Base-by-base conservation (phyloP, 2,888 invertebrate species). In the Leptinotarsa peninsularis region DNA sequence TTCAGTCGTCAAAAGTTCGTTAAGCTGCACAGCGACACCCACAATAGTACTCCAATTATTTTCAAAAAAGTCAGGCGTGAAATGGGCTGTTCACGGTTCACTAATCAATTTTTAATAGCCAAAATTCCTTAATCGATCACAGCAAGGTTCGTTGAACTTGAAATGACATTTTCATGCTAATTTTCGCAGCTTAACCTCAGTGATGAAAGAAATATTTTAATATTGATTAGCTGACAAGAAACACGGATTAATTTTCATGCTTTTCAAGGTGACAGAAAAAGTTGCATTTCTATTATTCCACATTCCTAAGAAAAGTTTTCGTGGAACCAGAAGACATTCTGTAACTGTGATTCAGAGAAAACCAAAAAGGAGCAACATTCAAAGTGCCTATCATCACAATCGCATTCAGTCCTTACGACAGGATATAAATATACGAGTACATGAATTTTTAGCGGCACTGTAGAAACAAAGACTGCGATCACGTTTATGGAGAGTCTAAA, bases 131-230 rank as follows among this genome's bases (percentile, higher is more conserved):
- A 15, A 63, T 63, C 63, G 3, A 27, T 63, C 27, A 63, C n/a
- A 10, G 15, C 10, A 4, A 33, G 43, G 63, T 33, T 63, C 63
- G 43, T 5, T 43, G 33, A 63, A 63, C 63, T n/a, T 58, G 43
- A 63, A 63, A 63, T 43, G 63, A 33, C 43, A 33, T 5, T 63
- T 63, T 63, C 63, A 63, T 63, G 63, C 43, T 63, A 63, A 63
- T 63, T 60, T 60, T 21, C 27, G 27, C 27, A 60, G 60, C 4
- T n/a, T 17, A n/a, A 21, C 63, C 63, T 63, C 17, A 27, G 43
- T 63, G 33, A 63, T 43, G n/a, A 63, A 63, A 33, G 15, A 63
- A 23, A 63, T 63, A 63, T 33, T n/a, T 33, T n/a, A 63, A 43
- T 63, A 63, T 33, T 63, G 17, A 63, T 63, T 27, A 33, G 27